phyloP scores from a whole-genome alignment of 2,113 vertebrate genomes.

The Numenius arquata region DNA sequence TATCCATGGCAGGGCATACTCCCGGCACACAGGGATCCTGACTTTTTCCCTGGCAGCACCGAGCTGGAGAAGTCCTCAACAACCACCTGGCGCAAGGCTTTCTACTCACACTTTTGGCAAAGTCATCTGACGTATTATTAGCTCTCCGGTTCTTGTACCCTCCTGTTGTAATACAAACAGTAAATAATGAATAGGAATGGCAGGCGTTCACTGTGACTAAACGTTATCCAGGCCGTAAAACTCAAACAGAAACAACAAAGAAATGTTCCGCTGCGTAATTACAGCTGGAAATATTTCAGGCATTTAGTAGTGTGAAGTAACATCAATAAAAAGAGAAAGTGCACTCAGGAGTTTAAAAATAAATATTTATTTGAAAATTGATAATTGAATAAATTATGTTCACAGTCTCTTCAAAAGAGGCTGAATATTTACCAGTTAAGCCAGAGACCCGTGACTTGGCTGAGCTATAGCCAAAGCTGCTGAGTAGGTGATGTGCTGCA shows the following conservation, averaged over 20 bases:
- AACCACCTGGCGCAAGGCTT: neutral
- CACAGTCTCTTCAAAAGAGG: neutral
- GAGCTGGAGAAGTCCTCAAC: neutral
- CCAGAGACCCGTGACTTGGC: neutral
- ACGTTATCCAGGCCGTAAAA: constrained; percentile 20
- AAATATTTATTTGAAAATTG: neutral
- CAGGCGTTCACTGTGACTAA: neutral
- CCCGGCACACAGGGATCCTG: accelerated
- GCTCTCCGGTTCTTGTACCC: neutral
- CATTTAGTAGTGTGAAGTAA: neutral
- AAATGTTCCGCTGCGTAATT: neutral
- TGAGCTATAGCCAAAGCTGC: neutral
- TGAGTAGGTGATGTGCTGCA: neutral
- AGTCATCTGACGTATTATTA: neutral
- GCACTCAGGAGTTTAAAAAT: neutral
- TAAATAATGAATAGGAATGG: constrained; percentile 21
- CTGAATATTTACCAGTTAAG: neutral
- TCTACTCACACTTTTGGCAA: neutral
- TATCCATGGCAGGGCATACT: accelerated
- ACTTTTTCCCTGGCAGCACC: accelerated
- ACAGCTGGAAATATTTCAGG: neutral
- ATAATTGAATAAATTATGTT: neutral
- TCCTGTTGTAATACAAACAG: neutral
- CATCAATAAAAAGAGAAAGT: neutral
- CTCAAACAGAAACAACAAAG: neutral